Evolutionary conservation across 2,888 invertebrate genomes (phyloP).

Genomic region (Shargacucullia verbasci): DNA sequence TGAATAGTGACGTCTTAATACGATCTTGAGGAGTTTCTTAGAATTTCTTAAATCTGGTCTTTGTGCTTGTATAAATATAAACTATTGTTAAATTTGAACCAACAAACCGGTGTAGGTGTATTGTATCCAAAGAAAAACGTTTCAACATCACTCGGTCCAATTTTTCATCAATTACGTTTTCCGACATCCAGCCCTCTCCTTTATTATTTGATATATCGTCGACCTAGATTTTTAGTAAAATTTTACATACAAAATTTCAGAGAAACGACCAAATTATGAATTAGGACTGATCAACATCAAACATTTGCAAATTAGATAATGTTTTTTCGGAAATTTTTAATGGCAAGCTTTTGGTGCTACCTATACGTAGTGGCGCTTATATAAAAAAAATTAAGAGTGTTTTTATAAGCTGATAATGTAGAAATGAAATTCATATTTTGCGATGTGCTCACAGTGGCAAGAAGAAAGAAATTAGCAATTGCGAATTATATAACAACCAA

Average conservation of each 20-base stretch:
- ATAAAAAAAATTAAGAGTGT: too few species aligned
- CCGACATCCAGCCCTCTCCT: slow-evolving; percentile 14
- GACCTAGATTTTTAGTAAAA: slow-evolving; percentile 34
- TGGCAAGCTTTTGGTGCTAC: slow-evolving; percentile 19
- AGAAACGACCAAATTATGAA: slow-evolving; percentile 23
- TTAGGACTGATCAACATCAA: slow-evolving; percentile 20
- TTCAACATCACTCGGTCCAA: slow-evolving; percentile 2
- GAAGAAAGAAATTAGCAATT: slow-evolving; percentile 4
- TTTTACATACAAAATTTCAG: slow-evolving; percentile 5
- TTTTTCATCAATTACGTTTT: slow-evolving; percentile 16
- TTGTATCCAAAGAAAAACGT: slow-evolving; percentile 9
- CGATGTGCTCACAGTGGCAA: too few species aligned
- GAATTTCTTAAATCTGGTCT: slow-evolving; percentile 34
- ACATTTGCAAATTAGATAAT: slow-evolving; percentile 20
- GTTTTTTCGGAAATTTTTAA: slow-evolving; percentile 20
- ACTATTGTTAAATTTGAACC: slow-evolving; percentile 15
- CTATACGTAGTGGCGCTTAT: too few species aligned
- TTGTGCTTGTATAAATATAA: slow-evolving; percentile 30
- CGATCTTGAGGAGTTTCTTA: slow-evolving; percentile 26
- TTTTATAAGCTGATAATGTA: too few species aligned
- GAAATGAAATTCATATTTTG: too few species aligned
- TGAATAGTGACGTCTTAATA: slow-evolving; percentile 43
- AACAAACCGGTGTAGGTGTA: slow-evolving; percentile 9
- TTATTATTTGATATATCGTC: slow-evolving; percentile 37
- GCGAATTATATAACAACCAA: neutral